Conservation (phyloP, 1,140 invertebrate genomes). For the Solenopsis invicta region DNA sequence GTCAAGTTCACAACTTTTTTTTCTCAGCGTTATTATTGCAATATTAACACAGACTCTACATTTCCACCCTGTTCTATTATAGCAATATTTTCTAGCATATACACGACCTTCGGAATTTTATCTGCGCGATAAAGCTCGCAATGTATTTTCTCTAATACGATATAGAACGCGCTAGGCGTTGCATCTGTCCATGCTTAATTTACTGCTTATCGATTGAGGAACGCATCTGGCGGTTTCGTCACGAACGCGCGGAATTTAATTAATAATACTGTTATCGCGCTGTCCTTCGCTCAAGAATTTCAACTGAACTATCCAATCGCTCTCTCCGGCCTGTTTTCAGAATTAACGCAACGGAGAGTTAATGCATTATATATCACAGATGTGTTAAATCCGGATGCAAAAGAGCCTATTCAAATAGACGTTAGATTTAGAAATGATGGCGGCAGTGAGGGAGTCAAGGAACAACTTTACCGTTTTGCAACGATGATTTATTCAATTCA, state of each 20-base stretch:
- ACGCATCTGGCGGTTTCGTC: constrained; percentile 12
- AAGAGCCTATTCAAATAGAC: neutral
- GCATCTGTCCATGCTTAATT: constrained; percentile 61
- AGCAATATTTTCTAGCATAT: neutral
- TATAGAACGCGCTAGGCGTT: neutral
- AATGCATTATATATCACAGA: neutral
- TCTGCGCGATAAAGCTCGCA: neutral
- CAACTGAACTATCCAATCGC: constrained; percentile 22
- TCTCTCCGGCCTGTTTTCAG: neutral
- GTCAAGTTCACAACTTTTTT: too few relatives aligned
- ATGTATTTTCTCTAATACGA: neutral
- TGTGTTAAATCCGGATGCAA: neutral
- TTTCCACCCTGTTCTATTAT: too few relatives aligned
- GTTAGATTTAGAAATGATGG: neutral
- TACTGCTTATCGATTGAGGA: constrained; percentile 55
- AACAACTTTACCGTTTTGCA: neutral
- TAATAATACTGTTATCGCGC: constrained; percentile 60
- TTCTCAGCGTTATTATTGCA: too few relatives aligned
- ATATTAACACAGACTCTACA: too few relatives aligned
- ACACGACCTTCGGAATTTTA: constrained; percentile 1
- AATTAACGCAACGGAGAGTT: neutral
- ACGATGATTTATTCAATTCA: constrained; percentile 28
- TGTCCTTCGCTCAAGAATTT: constrained; percentile 65
- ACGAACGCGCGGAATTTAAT: constrained; percentile 64
- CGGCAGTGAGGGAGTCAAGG: neutral